Conservation (phyloP, 2,797 vertebrate species). For the Hyperoplus immaculatus region DNA sequence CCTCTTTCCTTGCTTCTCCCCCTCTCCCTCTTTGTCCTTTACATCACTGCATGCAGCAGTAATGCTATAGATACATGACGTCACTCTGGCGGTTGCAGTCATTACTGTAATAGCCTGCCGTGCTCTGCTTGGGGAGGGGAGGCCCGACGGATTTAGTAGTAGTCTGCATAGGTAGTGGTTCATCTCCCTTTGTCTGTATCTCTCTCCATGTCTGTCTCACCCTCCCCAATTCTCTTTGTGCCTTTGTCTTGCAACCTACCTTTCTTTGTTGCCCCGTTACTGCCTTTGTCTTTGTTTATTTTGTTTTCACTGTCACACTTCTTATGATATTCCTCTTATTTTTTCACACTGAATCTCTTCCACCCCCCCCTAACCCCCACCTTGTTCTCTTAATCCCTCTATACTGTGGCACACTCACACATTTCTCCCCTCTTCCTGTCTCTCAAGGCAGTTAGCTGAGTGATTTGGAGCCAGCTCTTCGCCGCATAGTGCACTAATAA, state of each 20-base stretch:
- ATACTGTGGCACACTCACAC: conserved; percentile 18
- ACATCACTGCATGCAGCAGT: conserved; percentile 55
- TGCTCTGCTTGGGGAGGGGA: conserved; percentile 57
- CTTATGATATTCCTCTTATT: conserved; percentile 22
- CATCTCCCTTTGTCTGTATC: conserved; percentile 71
- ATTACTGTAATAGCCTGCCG: conserved; percentile 74
- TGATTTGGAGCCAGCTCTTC: conserved; percentile 53
- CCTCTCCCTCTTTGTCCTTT: conserved; percentile 72
- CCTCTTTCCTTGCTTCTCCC: conserved; percentile 29
- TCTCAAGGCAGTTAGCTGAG: conserved; percentile 50
- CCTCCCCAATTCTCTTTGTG: conserved; percentile 43
- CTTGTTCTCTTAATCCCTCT: conserved; percentile 46
- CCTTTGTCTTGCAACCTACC: conserved; percentile 55
- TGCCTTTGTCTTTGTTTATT: conserved; percentile 44
- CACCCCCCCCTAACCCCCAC: not conserved
- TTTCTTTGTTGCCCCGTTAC: conserved; percentile 48
- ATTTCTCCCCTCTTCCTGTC: conserved; percentile 45
- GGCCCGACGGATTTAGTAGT: conserved; percentile 59
- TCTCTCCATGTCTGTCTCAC: conserved; percentile 30
- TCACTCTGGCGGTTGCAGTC: conserved; percentile 70
- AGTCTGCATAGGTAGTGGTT: conserved; percentile 69
- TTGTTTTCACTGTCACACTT: conserved; percentile 36
- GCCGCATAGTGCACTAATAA: conserved; percentile 68
- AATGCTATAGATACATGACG: conserved; percentile 76
- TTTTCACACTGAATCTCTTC: not conserved